Percentiles rank a stretch among this genome's conserved stretches.
These are phyloP conservation scores for Ctenodactylus gundi DNA, from an alignment of 2,113 vertebrate genomes.

Conservation along the genomic window DNA sequence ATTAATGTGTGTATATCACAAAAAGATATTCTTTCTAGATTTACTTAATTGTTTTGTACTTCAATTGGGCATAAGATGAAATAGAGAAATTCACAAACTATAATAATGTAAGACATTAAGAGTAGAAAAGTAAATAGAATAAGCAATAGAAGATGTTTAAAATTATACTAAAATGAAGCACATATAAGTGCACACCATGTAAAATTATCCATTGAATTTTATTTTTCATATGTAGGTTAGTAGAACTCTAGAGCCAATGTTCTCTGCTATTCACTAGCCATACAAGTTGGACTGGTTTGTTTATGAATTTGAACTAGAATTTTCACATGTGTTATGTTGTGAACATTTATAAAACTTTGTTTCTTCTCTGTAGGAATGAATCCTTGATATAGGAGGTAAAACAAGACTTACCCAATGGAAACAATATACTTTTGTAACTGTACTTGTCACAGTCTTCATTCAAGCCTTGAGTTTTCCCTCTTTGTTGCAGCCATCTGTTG, in stretches of 20 bases:
- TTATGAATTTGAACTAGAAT: background rate
- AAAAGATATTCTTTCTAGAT: slow-evolving; percentile 26
- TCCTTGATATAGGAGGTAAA: background rate
- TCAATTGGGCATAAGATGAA: background rate
- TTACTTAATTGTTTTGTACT: slow-evolving; percentile 27
- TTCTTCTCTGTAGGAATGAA: background rate
- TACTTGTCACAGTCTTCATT: background rate
- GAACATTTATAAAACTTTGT: background rate
- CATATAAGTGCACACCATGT: background rate
- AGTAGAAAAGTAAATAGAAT: slow-evolving; percentile 18
- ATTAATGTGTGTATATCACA: background rate
- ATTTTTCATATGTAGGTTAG: background rate
- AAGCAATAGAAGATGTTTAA: background rate
- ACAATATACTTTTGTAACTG: background rate
- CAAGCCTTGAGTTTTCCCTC: background rate
- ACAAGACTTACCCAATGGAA: background rate
- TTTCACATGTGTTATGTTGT: slow-evolving; percentile 16
- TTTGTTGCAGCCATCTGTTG: background rate
- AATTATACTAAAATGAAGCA: background rate
- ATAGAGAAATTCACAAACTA: slow-evolving; percentile 23
- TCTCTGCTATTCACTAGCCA: background rate
- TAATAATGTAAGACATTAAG: background rate
- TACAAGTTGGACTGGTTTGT: background rate
- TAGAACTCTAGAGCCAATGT: background rate
- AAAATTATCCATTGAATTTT: background rate